Evolutionary conservation across 2,888 invertebrate genomes (phyloP), one percentile per base, ranked within the genome.

Genomic region (Campoletis raptor): DNA sequence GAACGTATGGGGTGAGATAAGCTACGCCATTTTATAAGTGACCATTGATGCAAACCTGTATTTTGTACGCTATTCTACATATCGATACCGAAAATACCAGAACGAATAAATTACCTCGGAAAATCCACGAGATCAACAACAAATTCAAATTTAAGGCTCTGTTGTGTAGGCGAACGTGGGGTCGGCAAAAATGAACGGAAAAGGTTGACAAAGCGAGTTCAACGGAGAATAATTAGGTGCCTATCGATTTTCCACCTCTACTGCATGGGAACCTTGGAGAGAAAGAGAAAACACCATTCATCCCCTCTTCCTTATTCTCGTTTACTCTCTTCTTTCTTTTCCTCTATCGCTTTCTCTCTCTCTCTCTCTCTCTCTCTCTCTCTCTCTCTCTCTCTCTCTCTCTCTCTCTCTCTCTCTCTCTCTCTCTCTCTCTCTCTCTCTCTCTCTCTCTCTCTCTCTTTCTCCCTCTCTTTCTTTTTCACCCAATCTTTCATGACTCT

Each of bases 191-290:
- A 70, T 48, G 52, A 45, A 15, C 45, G 10, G 45, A 42, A 18
- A 15, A 54, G 52, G 12, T 48, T 45, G 54, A 54, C 76, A 76
- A 72, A 80, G 82, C 82, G 57, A 66, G 70, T 74, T 72, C 80
- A 82, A 82, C 61, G 79, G 79, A 82, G 85, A 85, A 87, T 87
- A 87, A 87, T 87, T 87, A 87, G 81, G 74, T 78, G 73, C 54
- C 81, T 87, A 87, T 87, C 70, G 85, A 87, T 87, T 87, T 85
- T 70, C 79, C 61, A 69, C 30, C 70, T 79, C 30, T 57, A 83
- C 45, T 24, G 52, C 12, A n/a, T 15, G 45, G 61, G 21, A 36
- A 21, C 37, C 45, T 18, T 45, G 45, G 54, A 15, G 57, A 21
- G 64, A 30, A 74, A 18, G 18, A 64, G 67, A 72, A 36, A 30